Evolutionary conservation across 2,797 vertebrate genomes (phyloP).

Genomic region (Threskiornis aethiopicus): DNA sequence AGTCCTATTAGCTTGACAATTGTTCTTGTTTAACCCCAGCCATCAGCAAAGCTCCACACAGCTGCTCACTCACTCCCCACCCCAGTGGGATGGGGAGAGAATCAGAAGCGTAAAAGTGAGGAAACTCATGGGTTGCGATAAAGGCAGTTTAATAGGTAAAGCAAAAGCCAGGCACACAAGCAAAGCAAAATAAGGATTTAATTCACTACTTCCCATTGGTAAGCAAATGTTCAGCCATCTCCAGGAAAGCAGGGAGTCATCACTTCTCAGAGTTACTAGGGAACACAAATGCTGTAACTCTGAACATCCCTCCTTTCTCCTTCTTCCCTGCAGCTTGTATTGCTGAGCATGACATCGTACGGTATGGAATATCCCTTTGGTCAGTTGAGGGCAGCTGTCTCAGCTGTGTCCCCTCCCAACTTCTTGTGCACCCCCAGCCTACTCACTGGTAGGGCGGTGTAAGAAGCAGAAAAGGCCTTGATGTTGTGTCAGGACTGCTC

Average conservation of each 20-base stretch:
- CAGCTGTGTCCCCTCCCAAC: not conserved
- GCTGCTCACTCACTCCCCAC: rapidly evolving
- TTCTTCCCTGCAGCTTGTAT: not conserved
- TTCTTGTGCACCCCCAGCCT: not conserved
- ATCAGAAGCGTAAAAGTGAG: not conserved
- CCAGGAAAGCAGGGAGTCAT: not conserved
- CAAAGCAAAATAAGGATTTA: not conserved
- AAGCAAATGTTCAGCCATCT: not conserved
- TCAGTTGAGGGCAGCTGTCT: not conserved
- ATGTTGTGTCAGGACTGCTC: not conserved
- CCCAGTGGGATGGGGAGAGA: too few relatives aligned
- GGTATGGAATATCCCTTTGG: not conserved
- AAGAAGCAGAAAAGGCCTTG: not conserved
- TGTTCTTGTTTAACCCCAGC: not conserved
- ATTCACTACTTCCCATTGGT: not conserved
- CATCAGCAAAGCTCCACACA: not conserved
- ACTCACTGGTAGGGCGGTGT: rapidly evolving
- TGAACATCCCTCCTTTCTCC: not conserved
- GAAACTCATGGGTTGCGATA: not conserved
- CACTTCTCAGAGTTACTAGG: not conserved
- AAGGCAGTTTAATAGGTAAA: not conserved
- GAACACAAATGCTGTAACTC: not conserved
- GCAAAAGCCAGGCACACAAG: not conserved
- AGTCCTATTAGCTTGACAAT: not conserved
- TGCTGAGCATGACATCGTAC: too few relatives aligned